Evolutionary conservation across 1,140 invertebrate genomes (phyloP).

Genomic region (Eurytemora carolleeae): DNA sequence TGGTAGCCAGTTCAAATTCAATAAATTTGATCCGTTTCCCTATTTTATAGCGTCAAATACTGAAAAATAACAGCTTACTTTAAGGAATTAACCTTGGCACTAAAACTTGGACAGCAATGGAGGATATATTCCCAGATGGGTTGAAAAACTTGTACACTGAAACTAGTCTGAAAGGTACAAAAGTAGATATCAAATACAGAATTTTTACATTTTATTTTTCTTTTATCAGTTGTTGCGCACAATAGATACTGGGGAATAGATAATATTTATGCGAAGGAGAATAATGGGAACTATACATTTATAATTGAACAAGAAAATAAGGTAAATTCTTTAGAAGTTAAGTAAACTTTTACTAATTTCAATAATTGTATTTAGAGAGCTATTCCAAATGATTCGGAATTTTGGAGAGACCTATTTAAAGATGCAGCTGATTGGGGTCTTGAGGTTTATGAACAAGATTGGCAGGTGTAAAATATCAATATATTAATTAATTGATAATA

Average conservation of each 20-base stretch:
- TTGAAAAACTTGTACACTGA: conserved; percentile 9
- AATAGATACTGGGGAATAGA: conserved; percentile 18
- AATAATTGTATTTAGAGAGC: background rate
- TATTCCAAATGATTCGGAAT: conserved; percentile 13
- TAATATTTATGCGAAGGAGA: conserved; percentile 17
- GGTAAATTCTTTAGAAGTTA: background rate
- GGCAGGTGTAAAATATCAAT: background rate
- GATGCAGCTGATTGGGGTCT: conserved; percentile 14
- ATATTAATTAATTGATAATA: background rate
- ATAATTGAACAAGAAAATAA: too few species aligned
- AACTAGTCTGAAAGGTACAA: conserved; percentile 14
- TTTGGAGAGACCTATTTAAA: conserved; percentile 16
- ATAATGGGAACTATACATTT: conserved; percentile 13
- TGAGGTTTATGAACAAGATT: conserved; percentile 14
- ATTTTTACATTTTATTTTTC: too few species aligned
- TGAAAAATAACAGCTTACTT: too few species aligned
- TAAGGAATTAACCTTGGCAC: conserved; percentile 8
- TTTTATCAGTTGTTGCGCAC: conserved; percentile 18
- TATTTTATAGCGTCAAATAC: too few species aligned
- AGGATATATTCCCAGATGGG: conserved; percentile 13
- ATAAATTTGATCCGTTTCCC: too few species aligned
- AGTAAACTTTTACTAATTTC: background rate
- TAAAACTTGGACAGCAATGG: conserved; percentile 17
- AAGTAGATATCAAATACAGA: too few species aligned
- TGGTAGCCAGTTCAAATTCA: too few species aligned